Evolutionary conservation across 2,888 invertebrate species (phyloP), one percentile per base, ranked within the genome.

Genomic region (Oligia strigilis): DNA sequence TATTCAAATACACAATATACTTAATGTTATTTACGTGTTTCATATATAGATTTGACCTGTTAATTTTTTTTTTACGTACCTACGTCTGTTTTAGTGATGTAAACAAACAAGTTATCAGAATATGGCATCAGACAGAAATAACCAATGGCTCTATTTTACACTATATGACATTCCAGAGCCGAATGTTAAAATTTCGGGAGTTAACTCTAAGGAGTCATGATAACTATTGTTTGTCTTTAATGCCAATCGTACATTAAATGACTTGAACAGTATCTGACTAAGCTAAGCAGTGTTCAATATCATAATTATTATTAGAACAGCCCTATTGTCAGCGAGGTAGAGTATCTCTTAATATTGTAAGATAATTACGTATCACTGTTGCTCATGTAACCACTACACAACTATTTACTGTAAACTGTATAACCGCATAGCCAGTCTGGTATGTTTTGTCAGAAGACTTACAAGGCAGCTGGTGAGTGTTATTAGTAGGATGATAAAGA

Each of bases 81-180:
- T 52, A 58, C 9, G 43, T 64, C 40, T 71, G 83, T 77, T 77
- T 52, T 52, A 60, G 36, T 73, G 6, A 43, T 36, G 5, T 69
- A 60, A 55, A 73, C 64, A 40, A 62, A 17, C 55, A 81, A 79
- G 29, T 58, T 64, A 65, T 49, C 17, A 13, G n/a, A n/a, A 8
- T 69, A n/a, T 71, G 62, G 58, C 55, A 74, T 71, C n/a, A 49
- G 17, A 55, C 36, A 69, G 23, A 66, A 71, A 69, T 71, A 40
- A 62, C 23, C 40, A 43, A 65, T 67, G 49, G 29, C n/a, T 52
- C 43, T 62, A 64, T 70, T 52, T 40, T 49, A 69, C 49, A 40
- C 29, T 60, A 52, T 78, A n/a, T 72, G 14, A 80, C 75, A 84
- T 84, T 80, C 75, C 69, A 84, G 46, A 62, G 43, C 58, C 58